Evolutionary conservation across 2,888 invertebrate genomes (phyloP), one percentile per base, ranked within the genome.

Genomic region (Melanchra persicariae): DNA sequence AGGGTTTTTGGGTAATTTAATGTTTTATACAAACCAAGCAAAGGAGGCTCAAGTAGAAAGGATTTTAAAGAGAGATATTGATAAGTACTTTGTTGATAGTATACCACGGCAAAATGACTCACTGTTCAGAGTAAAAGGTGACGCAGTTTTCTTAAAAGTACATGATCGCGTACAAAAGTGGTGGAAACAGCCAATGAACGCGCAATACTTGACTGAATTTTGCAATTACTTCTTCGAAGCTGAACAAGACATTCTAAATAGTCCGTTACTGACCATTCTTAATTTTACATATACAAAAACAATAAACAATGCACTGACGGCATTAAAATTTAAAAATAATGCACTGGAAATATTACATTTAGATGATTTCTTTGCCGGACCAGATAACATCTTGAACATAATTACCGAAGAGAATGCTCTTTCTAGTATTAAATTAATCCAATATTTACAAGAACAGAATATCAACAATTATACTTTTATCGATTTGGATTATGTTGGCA

Each of bases 1-100:
- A 15, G 43, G 67, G 2, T 81, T 81, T 66, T 64, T 82, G 9
- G 17, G 1, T 10, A 69, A 77, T n/a, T 68, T 86, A 12, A 57
- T 52, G 19, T 81, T 87, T 73, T 85, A 78, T 55, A 85, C 86
- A 8, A 83, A 85, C 69, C 86, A 87, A 74, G 81, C 79, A 0
- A 77, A 67, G 34, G 85, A 87, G 66, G 81, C 81, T n/a, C 71
- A 77, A 8, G 75, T 87, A 22, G 85, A 85, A 82, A 55, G 8
- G 0, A 60, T 83, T 64, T 61, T 83, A 24, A 85, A 81, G 57
- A 59, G 66, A 7, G 83, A 86, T 71, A 82, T 86, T 54, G 70
- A 75, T 54, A 59, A 54, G 6, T 63, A 69, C 9, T 34, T 60
- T 37, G 57, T 70, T 30, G 52, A 49, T 47, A 57, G 49, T 55